Evolutionary conservation across 1,140 invertebrate genomes (phyloP), one percentile per base, ranked within the genome.

Genomic region (Plectus sambesii): DNA sequence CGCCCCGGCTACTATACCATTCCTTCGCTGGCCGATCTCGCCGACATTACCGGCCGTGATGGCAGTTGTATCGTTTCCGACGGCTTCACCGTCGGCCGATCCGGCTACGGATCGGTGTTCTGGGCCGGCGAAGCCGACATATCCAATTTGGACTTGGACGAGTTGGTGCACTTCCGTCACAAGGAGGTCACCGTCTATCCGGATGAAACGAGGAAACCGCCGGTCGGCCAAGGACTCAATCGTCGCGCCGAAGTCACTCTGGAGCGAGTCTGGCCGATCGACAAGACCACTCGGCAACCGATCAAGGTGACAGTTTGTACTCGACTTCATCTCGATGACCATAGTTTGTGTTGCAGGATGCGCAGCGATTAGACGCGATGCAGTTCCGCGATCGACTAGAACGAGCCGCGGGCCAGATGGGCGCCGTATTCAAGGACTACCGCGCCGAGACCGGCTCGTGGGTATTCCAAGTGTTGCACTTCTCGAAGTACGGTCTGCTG

Each of bases 391-490:
- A 80, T 9, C 87, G 85, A 64, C 69, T 98, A 33, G 79, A 86
- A 33, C 75, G 80, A 40, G 81, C 84, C 2, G 88, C 87, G 48
- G 78, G 80, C 38, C 87, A 85, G 63, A 80, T 93, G 59, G 81
- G 81, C 42, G 86, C 86, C 0, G 79, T 80, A 40, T 97, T 98
- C 67, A 79, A 93, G 12, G 90, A 97, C 63, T 98, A 97, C 70
- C 76, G 85, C 1, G 84, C 89, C 0, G 82, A 87, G 66, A 93
- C 86, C 30, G 93, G 93, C 5, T 89, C 87, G 17, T 98, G 92
- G 92, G 87, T 78, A 35, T 80, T 80, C 70, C 82, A 83, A 68
- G 82, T 83, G 55, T 63, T 50, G 51, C 90, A 96, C 73, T 97
- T 96, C 70, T 93, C 88, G 0, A 94, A 94, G 68, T 96, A 97